These are phyloP conservation scores for Eueides isabella DNA, from an alignment of 1,140 invertebrate species.

Conservation along the genomic window DNA sequence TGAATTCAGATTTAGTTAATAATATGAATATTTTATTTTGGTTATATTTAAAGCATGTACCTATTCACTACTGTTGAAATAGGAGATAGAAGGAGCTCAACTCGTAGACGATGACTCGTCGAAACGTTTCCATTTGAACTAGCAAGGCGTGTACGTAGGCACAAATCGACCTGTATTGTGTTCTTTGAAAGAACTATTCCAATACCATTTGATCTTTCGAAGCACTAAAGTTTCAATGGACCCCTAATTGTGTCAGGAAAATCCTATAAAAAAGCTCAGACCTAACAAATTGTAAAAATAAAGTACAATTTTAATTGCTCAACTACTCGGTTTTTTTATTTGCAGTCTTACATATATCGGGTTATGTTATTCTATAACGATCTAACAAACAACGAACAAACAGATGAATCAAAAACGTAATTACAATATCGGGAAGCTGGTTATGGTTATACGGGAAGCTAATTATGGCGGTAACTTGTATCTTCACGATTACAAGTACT, in stretches of 20 bases:
- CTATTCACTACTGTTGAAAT: background rate
- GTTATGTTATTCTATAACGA: no score
- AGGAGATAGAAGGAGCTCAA: background rate
- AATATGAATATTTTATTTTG: background rate
- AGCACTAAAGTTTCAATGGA: conserved; percentile 6
- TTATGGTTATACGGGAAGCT: no score
- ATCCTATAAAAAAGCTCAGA: background rate
- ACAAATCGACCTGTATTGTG: conserved; percentile 6
- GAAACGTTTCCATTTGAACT: conserved; percentile 1
- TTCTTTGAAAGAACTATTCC: conserved; percentile 7
- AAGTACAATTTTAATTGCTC: background rate
- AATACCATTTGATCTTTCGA: conserved; percentile 8
- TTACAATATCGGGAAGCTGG: no score
- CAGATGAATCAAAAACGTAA: background rate
- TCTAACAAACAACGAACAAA: background rate
- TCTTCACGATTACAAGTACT: no score
- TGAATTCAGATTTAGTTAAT: no score
- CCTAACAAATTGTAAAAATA: background rate
- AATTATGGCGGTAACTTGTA: no score
- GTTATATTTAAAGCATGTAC: background rate
- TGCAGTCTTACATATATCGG: no score
- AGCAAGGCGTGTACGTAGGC: conserved; percentile 7
- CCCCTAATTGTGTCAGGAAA: background rate
- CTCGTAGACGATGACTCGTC: background rate
- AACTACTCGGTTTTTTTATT: background rate